These are phyloP conservation scores for Pelusios castaneus DNA, from an alignment of 2,113 vertebrate species.

Conservation along the genomic window DNA sequence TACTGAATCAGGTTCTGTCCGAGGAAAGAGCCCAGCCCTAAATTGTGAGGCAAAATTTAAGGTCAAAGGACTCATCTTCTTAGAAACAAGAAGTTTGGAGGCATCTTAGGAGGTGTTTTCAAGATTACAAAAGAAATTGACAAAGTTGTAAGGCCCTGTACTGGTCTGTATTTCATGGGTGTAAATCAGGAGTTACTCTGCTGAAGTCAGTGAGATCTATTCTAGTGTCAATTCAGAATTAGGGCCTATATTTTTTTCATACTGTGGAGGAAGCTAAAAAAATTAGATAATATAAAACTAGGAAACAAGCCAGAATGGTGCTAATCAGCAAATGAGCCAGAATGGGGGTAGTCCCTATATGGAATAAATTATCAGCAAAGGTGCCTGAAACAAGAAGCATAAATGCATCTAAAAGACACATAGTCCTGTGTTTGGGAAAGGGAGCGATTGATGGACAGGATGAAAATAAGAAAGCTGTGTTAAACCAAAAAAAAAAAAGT, in stretches of 20 bases:
- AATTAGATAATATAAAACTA: background rate
- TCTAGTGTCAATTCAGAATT: constrained; percentile 65
- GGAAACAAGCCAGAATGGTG: background rate
- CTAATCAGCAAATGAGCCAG: background rate
- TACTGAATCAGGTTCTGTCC: background rate
- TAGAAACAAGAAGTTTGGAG: constrained; percentile 1
- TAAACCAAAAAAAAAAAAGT: constrained; percentile 44
- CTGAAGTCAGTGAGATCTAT: constrained; percentile 61
- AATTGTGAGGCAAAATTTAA: background rate
- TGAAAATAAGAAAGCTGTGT: background rate
- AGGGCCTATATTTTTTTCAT: constrained; percentile 24
- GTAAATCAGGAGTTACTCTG: constrained; percentile 48
- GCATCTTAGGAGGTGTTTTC: constrained; percentile 38
- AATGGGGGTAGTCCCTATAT: background rate
- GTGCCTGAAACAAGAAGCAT: background rate
- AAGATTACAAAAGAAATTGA: background rate
- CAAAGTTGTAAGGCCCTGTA: constrained; percentile 39
- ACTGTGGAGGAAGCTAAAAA: constrained; percentile 52
- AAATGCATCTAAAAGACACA: background rate
- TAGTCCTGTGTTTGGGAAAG: background rate
- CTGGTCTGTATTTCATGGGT: constrained; percentile 27
- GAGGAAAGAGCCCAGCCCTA: background rate
- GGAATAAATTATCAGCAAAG: background rate
- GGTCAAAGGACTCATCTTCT: background rate
- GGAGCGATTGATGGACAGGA: background rate